Conservation (phyloP, 2,797 vertebrate genomes). For the Esox masquinongy region DNA sequence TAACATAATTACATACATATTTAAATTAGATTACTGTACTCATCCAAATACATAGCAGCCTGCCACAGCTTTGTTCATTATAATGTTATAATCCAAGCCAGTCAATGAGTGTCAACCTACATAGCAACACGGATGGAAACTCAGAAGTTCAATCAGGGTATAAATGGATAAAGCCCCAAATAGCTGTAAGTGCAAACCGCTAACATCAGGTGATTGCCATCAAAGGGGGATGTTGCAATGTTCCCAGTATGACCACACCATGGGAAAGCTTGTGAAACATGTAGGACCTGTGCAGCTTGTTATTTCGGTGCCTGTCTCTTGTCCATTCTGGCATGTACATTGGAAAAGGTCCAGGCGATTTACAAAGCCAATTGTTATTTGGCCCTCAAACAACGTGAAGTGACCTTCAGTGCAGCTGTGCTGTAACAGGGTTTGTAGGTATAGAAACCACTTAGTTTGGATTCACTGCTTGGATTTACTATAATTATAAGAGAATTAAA, state of each 20-base stretch:
- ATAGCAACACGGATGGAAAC: conserved; percentile 45
- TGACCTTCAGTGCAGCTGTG: conserved; percentile 74
- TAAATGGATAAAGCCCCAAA: conserved; percentile 55
- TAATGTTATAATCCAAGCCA: conserved; percentile 20
- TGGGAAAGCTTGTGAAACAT: conserved; percentile 49
- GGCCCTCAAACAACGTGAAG: conserved; percentile 22
- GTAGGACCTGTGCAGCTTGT: conserved; percentile 59
- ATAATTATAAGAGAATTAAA: neutral
- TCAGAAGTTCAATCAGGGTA: conserved; percentile 46
- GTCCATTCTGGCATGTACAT: conserved; percentile 60
- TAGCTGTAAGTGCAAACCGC: conserved; percentile 29
- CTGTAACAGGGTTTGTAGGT: conserved; percentile 42
- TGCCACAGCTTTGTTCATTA: neutral
- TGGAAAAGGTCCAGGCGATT: conserved; percentile 56
- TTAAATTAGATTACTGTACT: neutral
- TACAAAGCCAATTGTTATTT: conserved; percentile 70
- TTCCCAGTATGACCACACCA: conserved; percentile 48
- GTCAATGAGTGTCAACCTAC: conserved; percentile 24
- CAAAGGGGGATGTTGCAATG: conserved; percentile 46
- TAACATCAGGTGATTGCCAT: conserved; percentile 56
- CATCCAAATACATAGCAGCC: neutral
- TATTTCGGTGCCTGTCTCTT: conserved; percentile 72
- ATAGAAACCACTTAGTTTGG: neutral
- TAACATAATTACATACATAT: too few species aligned
- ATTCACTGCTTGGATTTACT: neutral